Base-by-base conservation (phyloP, 2,797 vertebrate genomes). In the Fistularia tabacaria region DNA sequence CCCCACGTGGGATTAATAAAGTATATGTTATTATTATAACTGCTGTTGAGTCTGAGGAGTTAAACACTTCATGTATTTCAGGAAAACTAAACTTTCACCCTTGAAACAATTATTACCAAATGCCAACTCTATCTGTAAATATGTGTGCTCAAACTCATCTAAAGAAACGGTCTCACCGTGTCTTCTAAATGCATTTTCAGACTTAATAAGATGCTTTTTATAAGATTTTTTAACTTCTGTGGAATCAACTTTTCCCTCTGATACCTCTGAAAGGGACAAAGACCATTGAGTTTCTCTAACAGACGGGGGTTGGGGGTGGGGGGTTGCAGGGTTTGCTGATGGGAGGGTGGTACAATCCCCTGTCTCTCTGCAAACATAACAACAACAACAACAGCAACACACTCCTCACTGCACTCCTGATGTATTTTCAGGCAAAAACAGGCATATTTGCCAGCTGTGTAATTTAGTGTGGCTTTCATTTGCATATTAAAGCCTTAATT, bases 401-500 rank as follows among this genome's bases (percentile, higher is more conserved):
- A 80, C 80, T 86, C 79, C 82, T 89, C 74, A 54, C 83, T 87
- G 84, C 79, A 78, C 86, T 89, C 80, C 80, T 90, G 87, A 87
- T 89, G 83, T 88, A 91, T 90, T 89, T 90, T 88, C 88, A 86
- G 87, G 87, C 84, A 87, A 93, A 96, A 96, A 94, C 92, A 93
- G 93, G 94, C 93, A 92, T 94, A 96, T 95, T 96, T 95, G 93
- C 93, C 93, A 95, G 94, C 94, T 96, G 95, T 91, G 90, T 95
- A 96, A 96, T 98, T 95, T 95, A 92, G 91, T 92, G 89, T 88
- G 79, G 85, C 90, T 91, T 93, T 93, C 91, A 97, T 98, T 98
- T 98, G 91, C 96, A 98, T 98, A 97, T 96, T 96, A 94, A 98
- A 91, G 94, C 93, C 93, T 94, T 98, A 98, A 98, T 98, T 96